Percentiles rank a stretch among this genome's conserved stretches.
Evolutionary conservation across 2,797 vertebrate genomes (phyloP).

Genomic region (Amblyopsis hoosieri): DNA sequence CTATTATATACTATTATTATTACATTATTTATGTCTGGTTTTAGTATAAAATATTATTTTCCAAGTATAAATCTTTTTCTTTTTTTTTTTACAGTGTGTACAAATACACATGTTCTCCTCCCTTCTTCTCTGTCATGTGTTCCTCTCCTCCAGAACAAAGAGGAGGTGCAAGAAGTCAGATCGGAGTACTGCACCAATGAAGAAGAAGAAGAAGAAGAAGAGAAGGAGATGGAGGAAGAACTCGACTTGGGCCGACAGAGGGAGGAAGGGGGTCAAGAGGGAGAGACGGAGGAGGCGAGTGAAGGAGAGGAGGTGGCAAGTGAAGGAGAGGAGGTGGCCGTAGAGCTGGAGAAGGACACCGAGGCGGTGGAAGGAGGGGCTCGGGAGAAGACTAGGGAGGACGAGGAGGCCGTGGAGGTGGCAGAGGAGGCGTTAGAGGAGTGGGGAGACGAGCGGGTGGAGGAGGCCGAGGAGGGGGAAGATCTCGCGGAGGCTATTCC

Average conservation of each 20-base stretch:
- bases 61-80: no score
- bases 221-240: background rate
- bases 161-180: slow-evolving; percentile 21
- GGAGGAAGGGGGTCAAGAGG: slow-evolving; percentile 1
- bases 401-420: slow-evolving; percentile 5
- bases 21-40: no score
- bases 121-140: background rate
- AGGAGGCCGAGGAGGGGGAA: slow-evolving; percentile 15
- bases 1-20: no score
- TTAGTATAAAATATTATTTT: no score
- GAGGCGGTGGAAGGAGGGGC: slow-evolving; percentile 9
- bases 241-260: slow-evolving; percentile 9
- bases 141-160: slow-evolving; percentile 31
- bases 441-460: slow-evolving; percentile 13
- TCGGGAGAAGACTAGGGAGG: no score
- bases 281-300: background rate
- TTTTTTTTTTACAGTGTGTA: no score
- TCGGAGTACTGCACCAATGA: slow-evolving; percentile 4
- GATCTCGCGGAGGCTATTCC: slow-evolving; percentile 9
- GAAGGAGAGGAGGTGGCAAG: background rate
- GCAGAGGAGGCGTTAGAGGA: slow-evolving; percentile 5
- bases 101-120: background rate
- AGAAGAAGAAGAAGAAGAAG: slow-evolving; percentile 20
- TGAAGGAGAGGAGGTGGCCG: slow-evolving; percentile 22
- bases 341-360: slow-evolving; percentile 29